Conservation (phyloP, 2,797 vertebrate species). For the Nasua narica region DNA sequence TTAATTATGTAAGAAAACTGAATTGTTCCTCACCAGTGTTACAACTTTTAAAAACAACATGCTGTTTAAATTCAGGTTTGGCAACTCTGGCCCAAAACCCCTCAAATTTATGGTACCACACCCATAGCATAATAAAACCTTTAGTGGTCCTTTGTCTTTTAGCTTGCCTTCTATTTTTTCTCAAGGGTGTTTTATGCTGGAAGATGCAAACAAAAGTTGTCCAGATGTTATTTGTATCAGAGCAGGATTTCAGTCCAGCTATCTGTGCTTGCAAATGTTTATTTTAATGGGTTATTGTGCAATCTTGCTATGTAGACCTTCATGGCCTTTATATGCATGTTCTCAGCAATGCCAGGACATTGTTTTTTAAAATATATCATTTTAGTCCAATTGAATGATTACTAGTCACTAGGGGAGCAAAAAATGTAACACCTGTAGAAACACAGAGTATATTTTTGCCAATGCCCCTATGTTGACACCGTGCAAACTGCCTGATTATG, state of each 20-base stretch:
- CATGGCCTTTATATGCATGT: constrained; percentile 84
- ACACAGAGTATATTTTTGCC: constrained; percentile 63
- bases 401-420: constrained; percentile 76
- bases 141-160: constrained; percentile 89
- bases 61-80: constrained; percentile 91
- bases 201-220: constrained; percentile 91
- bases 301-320: constrained; percentile 84
- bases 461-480: constrained; percentile 40
- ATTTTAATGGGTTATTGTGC: constrained; percentile 89
- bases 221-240: constrained; percentile 92
- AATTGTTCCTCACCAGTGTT: constrained; percentile 87
- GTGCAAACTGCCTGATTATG: constrained; percentile 56
- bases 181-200: constrained; percentile 89
- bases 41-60: constrained; percentile 89
- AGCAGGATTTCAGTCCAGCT: constrained; percentile 87
- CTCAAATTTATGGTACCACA: constrained; percentile 89
- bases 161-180: constrained; percentile 87
- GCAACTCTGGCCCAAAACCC: constrained; percentile 86
- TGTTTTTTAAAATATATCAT: constrained; percentile 82
- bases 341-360: constrained; percentile 82
- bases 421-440: constrained; percentile 85
- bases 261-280: constrained; percentile 90
- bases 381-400: constrained; percentile 77
- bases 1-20: constrained; percentile 89
- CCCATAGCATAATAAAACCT: constrained; percentile 89